Percentiles rank a stretch among this genome's conserved stretches.
phyloP scores from a whole-genome alignment of 2,113 vertebrate species.

The Syngnathus floridae region DNA sequence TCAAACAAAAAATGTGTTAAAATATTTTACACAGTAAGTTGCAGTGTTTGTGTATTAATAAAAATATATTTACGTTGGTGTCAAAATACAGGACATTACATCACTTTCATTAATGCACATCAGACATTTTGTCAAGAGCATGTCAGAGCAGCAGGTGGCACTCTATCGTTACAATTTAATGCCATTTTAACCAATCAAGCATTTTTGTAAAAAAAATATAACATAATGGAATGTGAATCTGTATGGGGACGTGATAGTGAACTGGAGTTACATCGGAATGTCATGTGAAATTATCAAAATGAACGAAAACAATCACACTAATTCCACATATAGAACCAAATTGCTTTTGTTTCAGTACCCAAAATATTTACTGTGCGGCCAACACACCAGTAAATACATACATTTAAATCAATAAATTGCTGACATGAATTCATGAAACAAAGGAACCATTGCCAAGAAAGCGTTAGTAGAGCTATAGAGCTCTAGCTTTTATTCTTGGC shows the following conservation, averaged over 20 bases:
- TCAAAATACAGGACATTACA: background rate
- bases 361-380: no score
- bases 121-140: background rate
- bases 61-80: background rate
- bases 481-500: background rate
- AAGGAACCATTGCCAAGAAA: background rate
- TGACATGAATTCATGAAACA: background rate
- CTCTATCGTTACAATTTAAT: background rate
- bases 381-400: no score
- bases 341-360: no score
- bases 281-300: no score
- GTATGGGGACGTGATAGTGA: background rate
- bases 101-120: background rate
- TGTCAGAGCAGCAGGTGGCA: background rate
- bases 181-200: background rate
- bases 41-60: background rate
- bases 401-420: background rate
- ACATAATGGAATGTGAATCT: background rate
- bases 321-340: no score
- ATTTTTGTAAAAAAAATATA: background rate
- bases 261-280: background rate
- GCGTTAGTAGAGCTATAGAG: background rate
- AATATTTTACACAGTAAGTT: slow-evolving; percentile 2
- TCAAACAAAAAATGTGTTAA: background rate
- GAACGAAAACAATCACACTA: no score